Evolutionary conservation across 2,888 invertebrate species (phyloP).

Genomic region (Microctonus brassicae): DNA sequence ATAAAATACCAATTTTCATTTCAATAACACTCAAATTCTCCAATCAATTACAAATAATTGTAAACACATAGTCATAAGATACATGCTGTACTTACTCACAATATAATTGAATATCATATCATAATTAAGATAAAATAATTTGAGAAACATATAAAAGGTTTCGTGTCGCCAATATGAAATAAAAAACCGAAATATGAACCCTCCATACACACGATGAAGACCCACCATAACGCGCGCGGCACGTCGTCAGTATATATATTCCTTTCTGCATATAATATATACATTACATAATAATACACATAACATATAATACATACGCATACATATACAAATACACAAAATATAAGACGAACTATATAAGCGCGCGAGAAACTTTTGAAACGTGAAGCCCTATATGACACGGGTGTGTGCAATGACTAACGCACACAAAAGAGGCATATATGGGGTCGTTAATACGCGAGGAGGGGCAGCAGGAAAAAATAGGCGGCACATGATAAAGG

Average conservation of each 20-base stretch:
- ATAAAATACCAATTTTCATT: no score
- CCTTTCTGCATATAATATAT: slow-evolving; percentile 26
- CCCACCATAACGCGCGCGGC: slow-evolving; percentile 10
- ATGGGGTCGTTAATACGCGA: background rate
- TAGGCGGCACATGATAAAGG: slow-evolving; percentile 13
- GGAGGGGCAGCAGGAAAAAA: background rate
- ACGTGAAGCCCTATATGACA: slow-evolving; percentile 34
- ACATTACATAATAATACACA: background rate
- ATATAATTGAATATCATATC: background rate
- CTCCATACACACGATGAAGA: slow-evolving; percentile 10
- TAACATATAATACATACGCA: background rate
- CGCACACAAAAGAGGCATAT: background rate
- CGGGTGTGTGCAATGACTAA: slow-evolving; percentile 15
- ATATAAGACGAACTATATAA: slow-evolving; percentile 14
- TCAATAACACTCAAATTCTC: no score
- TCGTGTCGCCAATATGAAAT: slow-evolving; percentile 23
- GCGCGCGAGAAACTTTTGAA: slow-evolving; percentile 34
- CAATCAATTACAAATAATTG: no score
- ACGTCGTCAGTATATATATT: slow-evolving; percentile 22
- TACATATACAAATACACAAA: background rate
- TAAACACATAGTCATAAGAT: no score
- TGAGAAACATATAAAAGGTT: background rate
- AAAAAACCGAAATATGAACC: slow-evolving; percentile 29
- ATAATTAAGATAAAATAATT: background rate
- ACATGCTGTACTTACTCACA: background rate